Percentiles rank a stretch among this genome's conserved stretches.
Conservation (phyloP, 2,888 invertebrate genomes). For the Eupsilia transversa region DNA sequence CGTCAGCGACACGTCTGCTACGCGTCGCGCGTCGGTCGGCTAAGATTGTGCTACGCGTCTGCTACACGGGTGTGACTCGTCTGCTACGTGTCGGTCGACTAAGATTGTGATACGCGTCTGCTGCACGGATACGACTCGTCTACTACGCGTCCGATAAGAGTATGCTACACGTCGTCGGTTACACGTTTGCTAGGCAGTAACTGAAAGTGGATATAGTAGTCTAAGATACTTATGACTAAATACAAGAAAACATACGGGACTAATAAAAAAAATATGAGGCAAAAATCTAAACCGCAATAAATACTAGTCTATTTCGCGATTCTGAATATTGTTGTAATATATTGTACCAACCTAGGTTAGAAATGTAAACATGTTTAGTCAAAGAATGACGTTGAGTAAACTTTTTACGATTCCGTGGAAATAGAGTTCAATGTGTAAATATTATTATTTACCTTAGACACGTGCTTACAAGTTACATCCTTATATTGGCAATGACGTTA, state of each 20-base stretch:
- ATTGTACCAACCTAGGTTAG: not conserved
- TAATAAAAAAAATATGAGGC: not conserved
- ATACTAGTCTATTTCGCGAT: not conserved
- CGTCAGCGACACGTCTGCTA: not conserved
- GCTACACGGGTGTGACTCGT: too few relatives aligned
- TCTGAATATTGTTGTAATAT: slow-evolving; percentile 9
- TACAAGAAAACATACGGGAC: too few relatives aligned
- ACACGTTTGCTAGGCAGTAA: not conserved
- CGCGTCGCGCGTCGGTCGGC: too few relatives aligned
- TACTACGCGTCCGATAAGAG: too few relatives aligned
- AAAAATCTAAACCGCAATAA: not conserved
- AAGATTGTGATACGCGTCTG: not conserved
- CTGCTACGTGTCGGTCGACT: too few relatives aligned
- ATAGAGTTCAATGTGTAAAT: slow-evolving; percentile 21
- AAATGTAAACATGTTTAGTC: slow-evolving; percentile 4
- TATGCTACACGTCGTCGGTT: not conserved
- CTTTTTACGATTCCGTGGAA: slow-evolving; percentile 39
- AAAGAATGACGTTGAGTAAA: slow-evolving; percentile 6
- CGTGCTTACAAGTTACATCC: not conserved
- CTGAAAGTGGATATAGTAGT: too few relatives aligned
- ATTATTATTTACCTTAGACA: slow-evolving; percentile 39
- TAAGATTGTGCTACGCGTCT: not conserved
- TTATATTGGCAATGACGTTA: slow-evolving; percentile 45
- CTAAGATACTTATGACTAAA: not conserved
- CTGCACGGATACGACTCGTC: too few relatives aligned